Conservation (phyloP, 2,888 invertebrate genomes). For the Drosophila rellima region DNA sequence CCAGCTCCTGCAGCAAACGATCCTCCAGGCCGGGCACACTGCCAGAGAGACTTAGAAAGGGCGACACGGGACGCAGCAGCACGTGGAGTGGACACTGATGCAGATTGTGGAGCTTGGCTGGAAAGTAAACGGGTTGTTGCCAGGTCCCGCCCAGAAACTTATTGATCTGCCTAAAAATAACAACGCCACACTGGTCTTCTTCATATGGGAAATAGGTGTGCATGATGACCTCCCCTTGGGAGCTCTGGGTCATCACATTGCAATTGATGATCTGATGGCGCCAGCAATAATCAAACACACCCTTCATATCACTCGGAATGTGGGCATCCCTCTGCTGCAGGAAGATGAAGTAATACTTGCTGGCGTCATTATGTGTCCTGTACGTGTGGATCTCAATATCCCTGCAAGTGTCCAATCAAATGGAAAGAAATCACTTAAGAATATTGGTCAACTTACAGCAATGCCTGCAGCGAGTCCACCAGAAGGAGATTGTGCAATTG, state of each 20-base stretch:
- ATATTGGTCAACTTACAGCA: conserved; percentile 51
- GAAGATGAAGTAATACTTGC: conserved; percentile 75
- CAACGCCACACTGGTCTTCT: conserved; percentile 46
- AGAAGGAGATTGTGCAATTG: conserved; percentile 58
- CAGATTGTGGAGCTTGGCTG: conserved; percentile 68
- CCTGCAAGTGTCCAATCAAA: background rate
- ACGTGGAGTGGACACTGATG: conserved; percentile 59
- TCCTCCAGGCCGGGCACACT: conserved; percentile 61
- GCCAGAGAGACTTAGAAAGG: conserved; percentile 40
- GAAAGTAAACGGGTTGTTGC: conserved; percentile 59
- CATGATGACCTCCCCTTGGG: conserved; percentile 60
- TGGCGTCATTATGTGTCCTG: conserved; percentile 52
- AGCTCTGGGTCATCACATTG: conserved; percentile 70
- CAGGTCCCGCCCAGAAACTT: conserved; percentile 57
- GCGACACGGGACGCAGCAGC: conserved; percentile 41
- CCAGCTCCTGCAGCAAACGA: conserved; percentile 51
- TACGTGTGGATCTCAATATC: conserved; percentile 58
- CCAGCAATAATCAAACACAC: conserved; percentile 75
- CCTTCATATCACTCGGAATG: conserved; percentile 58
- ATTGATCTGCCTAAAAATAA: conserved; percentile 56
- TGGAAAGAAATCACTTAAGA: no score
- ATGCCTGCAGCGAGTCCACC: conserved; percentile 71
- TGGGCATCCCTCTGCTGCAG: conserved; percentile 60
- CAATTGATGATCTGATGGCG: conserved; percentile 72
- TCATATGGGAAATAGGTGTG: conserved; percentile 76